phyloP scores from a whole-genome alignment of 2,888 invertebrate genomes.

The Hydroisotoma schaefferi region DNA sequence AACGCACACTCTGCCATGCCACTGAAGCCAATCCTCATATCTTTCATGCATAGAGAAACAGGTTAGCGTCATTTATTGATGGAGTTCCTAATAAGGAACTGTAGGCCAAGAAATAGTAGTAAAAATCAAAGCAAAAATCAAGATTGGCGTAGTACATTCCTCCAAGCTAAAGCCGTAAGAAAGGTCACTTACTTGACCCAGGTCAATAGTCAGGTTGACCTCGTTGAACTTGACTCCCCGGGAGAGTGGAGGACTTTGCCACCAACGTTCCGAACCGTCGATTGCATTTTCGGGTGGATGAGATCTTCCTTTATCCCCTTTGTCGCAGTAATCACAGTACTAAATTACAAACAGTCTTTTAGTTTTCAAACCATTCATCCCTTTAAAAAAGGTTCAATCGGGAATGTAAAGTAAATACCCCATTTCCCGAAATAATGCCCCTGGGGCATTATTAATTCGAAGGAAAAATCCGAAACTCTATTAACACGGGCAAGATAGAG shows the following conservation, averaged over 20 bases:
- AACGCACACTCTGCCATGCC: no score
- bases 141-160: background rate
- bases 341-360: constrained; percentile 54
- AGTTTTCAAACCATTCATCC: background rate
- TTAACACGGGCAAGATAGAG: no score
- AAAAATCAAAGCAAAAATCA: background rate
- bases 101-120: background rate
- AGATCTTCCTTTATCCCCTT: constrained; percentile 65
- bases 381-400: no score
- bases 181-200: constrained; percentile 80
- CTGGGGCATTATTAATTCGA: no score
- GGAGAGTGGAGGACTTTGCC: constrained; percentile 98
- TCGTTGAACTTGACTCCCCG: constrained; percentile 95
- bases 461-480: no score
- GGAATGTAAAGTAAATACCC: no score
- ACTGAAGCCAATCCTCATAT: no score
- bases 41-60: no score
- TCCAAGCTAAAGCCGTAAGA: background rate
- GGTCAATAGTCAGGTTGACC: constrained; percentile 93
- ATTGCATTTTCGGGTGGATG: constrained; percentile 91
- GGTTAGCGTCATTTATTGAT: no score
- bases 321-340: constrained; percentile 91
- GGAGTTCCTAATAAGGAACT: constrained; percentile 3
- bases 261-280: constrained; percentile 95
- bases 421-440: no score